A percentile compares a stretch with the other conserved stretches of the same genome.
Evolutionary conservation across 2,797 vertebrate genomes (phyloP).

Genomic region (Hoplostethus atlanticus): DNA sequence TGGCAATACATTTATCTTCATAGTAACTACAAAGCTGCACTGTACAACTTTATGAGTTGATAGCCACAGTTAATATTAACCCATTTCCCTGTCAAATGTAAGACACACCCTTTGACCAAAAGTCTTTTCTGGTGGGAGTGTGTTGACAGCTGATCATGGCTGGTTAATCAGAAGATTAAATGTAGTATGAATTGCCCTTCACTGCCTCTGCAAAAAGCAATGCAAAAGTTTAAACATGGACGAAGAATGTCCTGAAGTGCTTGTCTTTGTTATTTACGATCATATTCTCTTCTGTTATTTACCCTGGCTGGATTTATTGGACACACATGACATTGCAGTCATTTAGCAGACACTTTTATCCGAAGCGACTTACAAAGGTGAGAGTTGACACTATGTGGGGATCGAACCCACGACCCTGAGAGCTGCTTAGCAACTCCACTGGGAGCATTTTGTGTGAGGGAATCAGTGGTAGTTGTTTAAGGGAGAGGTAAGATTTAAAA

Average conservation of each 20-base stretch:
- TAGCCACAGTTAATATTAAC: conserved; percentile 65
- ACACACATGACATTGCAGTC: no score
- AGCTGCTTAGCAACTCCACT: no score
- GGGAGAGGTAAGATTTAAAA: no score
- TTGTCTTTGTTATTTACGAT: neutral
- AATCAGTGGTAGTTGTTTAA: no score
- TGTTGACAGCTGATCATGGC: neutral
- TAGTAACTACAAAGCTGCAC: conserved; percentile 16
- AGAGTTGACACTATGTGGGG: no score
- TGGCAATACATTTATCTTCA: conserved; percentile 32
- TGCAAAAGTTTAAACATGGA: neutral
- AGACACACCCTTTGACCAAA: conserved; percentile 31
- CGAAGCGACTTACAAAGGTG: no score
- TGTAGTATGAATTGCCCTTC: neutral
- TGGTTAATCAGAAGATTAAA: no score
- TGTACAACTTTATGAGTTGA: conserved; percentile 44
- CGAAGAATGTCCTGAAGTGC: no score
- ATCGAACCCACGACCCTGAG: no score
- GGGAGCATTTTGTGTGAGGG: no score
- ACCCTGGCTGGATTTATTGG: no score
- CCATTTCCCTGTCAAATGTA: neutral
- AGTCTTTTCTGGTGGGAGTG: neutral
- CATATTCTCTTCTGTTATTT: neutral
- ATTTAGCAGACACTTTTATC: no score
- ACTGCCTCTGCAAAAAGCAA: neutral